Evolutionary conservation across 2,113 vertebrate species (phyloP).

Genomic region (Colossoma macropomum): DNA sequence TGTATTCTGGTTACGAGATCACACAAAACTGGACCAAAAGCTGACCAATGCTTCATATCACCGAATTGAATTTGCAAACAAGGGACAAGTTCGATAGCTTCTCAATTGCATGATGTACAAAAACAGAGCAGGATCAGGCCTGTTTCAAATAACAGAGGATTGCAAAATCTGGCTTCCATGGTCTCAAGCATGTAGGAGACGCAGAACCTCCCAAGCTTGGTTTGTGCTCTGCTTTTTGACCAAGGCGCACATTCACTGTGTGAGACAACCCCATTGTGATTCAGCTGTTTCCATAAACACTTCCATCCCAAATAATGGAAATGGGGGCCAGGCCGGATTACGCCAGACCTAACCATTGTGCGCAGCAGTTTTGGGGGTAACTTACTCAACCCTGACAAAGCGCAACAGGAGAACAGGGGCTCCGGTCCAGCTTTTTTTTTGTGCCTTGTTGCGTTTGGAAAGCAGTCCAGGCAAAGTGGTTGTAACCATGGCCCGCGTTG

Average conservation of each 20-base stretch:
- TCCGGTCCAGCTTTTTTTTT: conserved; percentile 15
- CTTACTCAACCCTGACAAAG: neutral
- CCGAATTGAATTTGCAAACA: too few relatives aligned
- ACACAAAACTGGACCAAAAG: too few relatives aligned
- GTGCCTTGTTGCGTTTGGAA: neutral
- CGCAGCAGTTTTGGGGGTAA: neutral
- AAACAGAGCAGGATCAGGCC: neutral
- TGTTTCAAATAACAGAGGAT: neutral
- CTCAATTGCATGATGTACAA: too few relatives aligned
- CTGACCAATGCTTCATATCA: too few relatives aligned
- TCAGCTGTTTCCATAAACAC: neutral
- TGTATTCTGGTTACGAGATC: too few relatives aligned
- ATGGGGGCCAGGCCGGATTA: neutral
- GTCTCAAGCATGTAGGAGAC: neutral
- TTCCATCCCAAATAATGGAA: neutral
- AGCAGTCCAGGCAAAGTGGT: neutral
- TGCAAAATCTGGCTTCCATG: neutral
- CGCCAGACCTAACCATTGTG: neutral
- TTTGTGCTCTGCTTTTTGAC: too few relatives aligned
- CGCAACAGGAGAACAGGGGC: neutral
- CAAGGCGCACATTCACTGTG: neutral
- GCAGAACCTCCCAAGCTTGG: neutral
- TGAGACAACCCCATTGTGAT: neutral
- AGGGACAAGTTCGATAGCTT: too few relatives aligned
- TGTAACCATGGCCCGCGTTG: neutral